Evolutionary conservation across 1,140 invertebrate species (phyloP), one percentile per base, ranked within the genome.

Genomic region (Drosophila kurseongensis): DNA sequence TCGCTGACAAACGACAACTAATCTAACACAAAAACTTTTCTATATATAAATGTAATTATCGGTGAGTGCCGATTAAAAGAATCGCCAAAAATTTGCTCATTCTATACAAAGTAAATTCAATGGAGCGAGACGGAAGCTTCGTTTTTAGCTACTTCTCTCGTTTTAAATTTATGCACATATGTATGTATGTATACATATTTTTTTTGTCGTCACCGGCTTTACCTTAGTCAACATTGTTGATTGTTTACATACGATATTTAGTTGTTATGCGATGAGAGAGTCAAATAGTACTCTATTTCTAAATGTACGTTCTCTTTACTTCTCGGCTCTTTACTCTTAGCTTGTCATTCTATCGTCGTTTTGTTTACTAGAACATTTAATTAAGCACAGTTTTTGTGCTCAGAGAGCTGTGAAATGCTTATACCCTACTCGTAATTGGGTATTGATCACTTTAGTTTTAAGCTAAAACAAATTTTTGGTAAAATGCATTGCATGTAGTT

Each of bases 231-330:
- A 75, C 60, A 47, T 52, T 48, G 67, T 78, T 66, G 40, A 71
- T 86, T 78, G 78, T 81, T 85, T 81, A 71, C 47, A 54, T 14
- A 60, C 36, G 42, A 23, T n/a, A 23, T 41, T 23, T 6, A 13
- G 73, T 75, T 74, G 67, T 84, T 85, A 84, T 52, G 63, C 23
- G 3, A 41, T 16, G 9, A 54, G 48, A 35, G 9, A 45, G n/a
- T 10, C 5, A 4, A 52, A 23, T 3, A 4, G 0, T 6, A 12
- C 18, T 63, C 67, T 57, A 42, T 12, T 4, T n/a, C 14, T 27
- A 6, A 8, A 14, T 27, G 4, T 41, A 16, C n/a, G 45, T 36
- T 59, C n/a, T 54, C 41, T 57, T 44, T 29, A 36, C 4, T 13
- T 41, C 3, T 7, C 23, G 2, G 5, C 13, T n/a, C 47, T n/a